Percentiles rank a stretch among this genome's conserved stretches.
Evolutionary conservation across 2,888 invertebrate species (phyloP).

Genomic region (Homarus gammarus): DNA sequence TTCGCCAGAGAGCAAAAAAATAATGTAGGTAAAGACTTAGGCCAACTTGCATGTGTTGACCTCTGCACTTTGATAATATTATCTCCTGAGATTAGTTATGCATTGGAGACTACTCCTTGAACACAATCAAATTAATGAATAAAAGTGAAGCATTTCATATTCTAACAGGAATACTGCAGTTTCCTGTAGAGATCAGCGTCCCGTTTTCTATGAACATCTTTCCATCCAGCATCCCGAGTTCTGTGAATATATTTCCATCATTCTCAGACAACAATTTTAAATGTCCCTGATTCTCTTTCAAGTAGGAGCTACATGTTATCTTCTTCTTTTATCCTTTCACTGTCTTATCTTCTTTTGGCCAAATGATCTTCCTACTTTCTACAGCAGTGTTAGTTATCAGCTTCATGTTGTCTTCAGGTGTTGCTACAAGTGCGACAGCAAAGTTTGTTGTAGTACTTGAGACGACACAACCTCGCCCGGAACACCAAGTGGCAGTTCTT

Average conservation of each 20-base stretch:
- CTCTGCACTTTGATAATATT: neutral
- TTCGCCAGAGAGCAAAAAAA: too few relatives aligned
- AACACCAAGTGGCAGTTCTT: conserved; percentile 76
- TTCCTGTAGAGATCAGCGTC: neutral
- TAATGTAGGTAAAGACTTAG: too few relatives aligned
- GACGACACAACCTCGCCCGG: conserved; percentile 72
- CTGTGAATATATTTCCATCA: too few relatives aligned
- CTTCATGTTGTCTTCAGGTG: conserved; percentile 11
- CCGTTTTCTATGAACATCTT: neutral
- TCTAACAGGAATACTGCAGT: neutral
- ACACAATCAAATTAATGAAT: neutral
- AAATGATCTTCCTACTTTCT: neutral
- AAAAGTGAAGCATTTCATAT: neutral
- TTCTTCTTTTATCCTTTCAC: too few relatives aligned
- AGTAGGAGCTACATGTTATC: neutral
- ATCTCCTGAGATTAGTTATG: neutral
- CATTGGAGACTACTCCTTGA: neutral
- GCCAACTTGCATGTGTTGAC: too few relatives aligned
- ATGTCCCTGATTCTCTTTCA: too few relatives aligned
- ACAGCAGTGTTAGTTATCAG: neutral
- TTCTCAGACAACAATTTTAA: too few relatives aligned
- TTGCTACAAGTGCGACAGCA: conserved; percentile 72
- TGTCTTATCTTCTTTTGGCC: too few relatives aligned
- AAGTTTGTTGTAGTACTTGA: conserved; percentile 74
- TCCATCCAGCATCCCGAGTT: too few relatives aligned